phyloP scores from a whole-genome alignment of 2,797 vertebrate genomes.

The Notamacropus eugenii region DNA sequence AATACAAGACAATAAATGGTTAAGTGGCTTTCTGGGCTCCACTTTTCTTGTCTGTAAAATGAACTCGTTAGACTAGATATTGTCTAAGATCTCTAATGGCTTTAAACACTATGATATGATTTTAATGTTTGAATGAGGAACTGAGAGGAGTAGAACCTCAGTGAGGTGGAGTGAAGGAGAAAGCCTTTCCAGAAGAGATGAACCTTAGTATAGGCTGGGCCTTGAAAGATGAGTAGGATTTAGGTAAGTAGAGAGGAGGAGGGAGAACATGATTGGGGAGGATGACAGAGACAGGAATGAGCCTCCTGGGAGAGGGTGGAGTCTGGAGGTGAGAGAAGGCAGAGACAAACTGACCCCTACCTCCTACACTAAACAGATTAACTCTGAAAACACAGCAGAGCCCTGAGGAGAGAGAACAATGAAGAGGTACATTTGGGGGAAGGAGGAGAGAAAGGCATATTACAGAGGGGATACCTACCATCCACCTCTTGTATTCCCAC shows the following conservation, averaged over 20 bases:
- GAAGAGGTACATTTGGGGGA: not conserved
- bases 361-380: not conserved
- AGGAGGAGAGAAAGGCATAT: not conserved
- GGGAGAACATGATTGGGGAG: not conserved
- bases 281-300: not conserved
- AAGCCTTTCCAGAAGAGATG: constrained; percentile 2
- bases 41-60: not conserved
- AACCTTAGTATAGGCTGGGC: not conserved
- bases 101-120: not conserved
- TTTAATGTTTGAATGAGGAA: not conserved
- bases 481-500: not conserved
- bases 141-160: not conserved
- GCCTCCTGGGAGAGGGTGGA: not conserved
- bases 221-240: not conserved
- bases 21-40: not conserved
- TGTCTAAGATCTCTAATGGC: not conserved
- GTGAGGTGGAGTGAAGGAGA: not conserved
- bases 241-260: not conserved
- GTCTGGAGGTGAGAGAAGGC: not conserved
- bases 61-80: not conserved
- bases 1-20: not conserved
- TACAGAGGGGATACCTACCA: not conserved
- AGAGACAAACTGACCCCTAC: not conserved
- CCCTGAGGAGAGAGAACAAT: not conserved
- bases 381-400: not conserved